Conservation (phyloP, 2,888 invertebrate species). For the Gari tellinella region DNA sequence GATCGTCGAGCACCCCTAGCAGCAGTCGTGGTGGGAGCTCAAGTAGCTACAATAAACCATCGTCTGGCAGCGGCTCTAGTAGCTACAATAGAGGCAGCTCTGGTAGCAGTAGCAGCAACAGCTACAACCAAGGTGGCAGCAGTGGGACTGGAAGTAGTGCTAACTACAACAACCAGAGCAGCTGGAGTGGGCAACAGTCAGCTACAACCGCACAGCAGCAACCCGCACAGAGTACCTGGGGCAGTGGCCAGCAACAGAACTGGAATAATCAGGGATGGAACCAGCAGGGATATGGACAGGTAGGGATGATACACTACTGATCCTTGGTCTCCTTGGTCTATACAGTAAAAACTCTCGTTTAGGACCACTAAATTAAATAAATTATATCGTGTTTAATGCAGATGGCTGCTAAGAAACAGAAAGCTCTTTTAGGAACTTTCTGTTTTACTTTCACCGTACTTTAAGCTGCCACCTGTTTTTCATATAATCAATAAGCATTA, state of each 20-base stretch:
- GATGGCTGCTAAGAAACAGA: too few relatives aligned
- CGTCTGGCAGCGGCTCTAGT: slow-evolving; percentile 22
- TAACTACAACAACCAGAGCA: slow-evolving; percentile 29
- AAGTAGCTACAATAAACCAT: slow-evolving; percentile 4
- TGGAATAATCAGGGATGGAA: slow-evolving; percentile 54
- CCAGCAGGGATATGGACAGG: slow-evolving; percentile 55
- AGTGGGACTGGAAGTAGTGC: slow-evolving; percentile 22
- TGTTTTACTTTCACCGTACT: too few relatives aligned
- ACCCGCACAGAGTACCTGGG: slow-evolving; percentile 31
- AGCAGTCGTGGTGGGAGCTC: too few relatives aligned
- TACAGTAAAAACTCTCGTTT: too few relatives aligned
- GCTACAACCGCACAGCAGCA: slow-evolving; percentile 23
- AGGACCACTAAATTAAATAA: too few relatives aligned
- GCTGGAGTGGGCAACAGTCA: slow-evolving; percentile 24
- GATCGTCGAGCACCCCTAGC: too few relatives aligned
- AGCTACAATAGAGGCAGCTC: slow-evolving; percentile 25
- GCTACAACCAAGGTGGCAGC: slow-evolving; percentile 55
- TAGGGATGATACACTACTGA: too few relatives aligned
- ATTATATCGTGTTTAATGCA: too few relatives aligned
- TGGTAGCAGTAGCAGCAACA: slow-evolving; percentile 29
- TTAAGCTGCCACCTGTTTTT: too few relatives aligned
- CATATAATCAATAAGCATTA: too few relatives aligned
- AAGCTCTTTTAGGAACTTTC: too few relatives aligned
- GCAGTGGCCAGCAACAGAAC: slow-evolving; percentile 68
- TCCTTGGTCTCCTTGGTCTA: too few relatives aligned